Percentiles rank a stretch among this genome's conserved stretches.
Evolutionary conservation across 2,797 vertebrate genomes (phyloP).

Genomic region (Labroides dimidiatus): DNA sequence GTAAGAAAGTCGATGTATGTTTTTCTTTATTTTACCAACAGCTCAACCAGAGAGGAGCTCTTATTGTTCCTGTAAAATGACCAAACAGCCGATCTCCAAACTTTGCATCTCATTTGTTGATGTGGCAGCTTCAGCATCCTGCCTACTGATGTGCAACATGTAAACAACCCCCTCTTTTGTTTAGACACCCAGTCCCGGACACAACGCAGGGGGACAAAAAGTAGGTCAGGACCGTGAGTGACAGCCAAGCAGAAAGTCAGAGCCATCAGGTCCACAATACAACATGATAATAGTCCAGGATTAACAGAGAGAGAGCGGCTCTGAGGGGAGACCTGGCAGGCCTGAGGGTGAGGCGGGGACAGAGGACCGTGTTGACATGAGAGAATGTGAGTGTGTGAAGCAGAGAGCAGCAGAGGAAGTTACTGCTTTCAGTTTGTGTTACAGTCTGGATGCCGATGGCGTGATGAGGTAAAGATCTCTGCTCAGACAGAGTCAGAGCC

Average conservation of each 20-base stretch:
- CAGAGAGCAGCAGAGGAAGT: conserved; percentile 27
- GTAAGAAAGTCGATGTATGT: no score
- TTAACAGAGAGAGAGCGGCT: conserved; percentile 60
- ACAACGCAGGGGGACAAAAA: conserved; percentile 24
- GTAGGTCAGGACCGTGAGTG: conserved; percentile 41
- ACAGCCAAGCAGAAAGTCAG: conserved; percentile 68
- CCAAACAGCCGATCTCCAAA: neutral
- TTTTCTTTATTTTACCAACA: no score
- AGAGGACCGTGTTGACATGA: conserved; percentile 40
- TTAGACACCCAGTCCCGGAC: conserved; percentile 21
- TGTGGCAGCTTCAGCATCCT: conserved; percentile 19
- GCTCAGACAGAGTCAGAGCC: neutral
- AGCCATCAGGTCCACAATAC: conserved; percentile 52
- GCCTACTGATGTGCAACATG: conserved; percentile 7
- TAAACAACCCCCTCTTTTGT: conserved; percentile 58
- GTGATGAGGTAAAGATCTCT: conserved; percentile 1
- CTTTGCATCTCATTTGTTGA: conserved; percentile 68
- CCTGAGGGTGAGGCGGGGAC: conserved; percentile 8
- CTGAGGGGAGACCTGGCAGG: conserved; percentile 24
- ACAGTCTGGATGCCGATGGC: conserved; percentile 15
- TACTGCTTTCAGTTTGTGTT: conserved; percentile 28
- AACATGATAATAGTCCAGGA: conserved; percentile 66
- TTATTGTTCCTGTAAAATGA: neutral
- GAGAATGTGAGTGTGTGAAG: conserved; percentile 22
- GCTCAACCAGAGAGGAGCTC: no score